These are phyloP conservation scores for Manis javanica DNA, from an alignment of 2,797 vertebrate species.

Conservation along the genomic window DNA sequence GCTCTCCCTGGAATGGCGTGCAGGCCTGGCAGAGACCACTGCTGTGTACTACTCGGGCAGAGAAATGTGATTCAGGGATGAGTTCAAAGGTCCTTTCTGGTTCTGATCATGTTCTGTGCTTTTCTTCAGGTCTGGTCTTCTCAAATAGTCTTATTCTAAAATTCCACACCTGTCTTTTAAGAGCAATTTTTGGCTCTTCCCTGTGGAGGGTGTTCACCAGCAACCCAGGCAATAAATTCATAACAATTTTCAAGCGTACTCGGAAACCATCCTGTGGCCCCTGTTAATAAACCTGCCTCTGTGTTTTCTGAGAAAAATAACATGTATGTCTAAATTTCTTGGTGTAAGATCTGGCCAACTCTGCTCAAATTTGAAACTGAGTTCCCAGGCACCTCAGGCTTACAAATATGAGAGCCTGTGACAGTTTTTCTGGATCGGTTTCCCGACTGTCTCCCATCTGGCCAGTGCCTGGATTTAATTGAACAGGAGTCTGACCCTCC, in stretches of 20 bases:
- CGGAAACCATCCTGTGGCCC: neutral
- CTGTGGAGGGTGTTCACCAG: neutral
- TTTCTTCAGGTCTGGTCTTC: neutral
- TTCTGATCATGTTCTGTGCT: neutral
- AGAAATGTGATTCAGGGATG: neutral
- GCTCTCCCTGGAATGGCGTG: neutral
- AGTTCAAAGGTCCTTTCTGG: neutral
- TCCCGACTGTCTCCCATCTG: constrained; percentile 29
- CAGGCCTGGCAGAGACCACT: neutral
- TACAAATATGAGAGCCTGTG: neutral
- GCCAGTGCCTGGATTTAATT: constrained; percentile 45
- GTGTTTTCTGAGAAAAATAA: constrained; percentile 31
- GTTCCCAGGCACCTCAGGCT: constrained; percentile 49
- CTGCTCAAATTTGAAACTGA: constrained; percentile 50
- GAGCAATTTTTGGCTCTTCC: neutral
- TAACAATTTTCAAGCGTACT: neutral
- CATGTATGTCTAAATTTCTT: neutral
- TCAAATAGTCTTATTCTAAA: neutral
- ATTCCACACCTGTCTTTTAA: neutral
- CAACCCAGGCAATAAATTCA: neutral
- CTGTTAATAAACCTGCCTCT: neutral
- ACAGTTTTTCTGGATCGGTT: constrained; percentile 17
- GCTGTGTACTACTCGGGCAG: neutral
- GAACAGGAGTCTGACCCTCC: constrained; percentile 65
- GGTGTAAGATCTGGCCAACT: neutral